Base-by-base conservation (phyloP, 1,140 invertebrate genomes). In the Protaetia brevitarsis region DNA sequence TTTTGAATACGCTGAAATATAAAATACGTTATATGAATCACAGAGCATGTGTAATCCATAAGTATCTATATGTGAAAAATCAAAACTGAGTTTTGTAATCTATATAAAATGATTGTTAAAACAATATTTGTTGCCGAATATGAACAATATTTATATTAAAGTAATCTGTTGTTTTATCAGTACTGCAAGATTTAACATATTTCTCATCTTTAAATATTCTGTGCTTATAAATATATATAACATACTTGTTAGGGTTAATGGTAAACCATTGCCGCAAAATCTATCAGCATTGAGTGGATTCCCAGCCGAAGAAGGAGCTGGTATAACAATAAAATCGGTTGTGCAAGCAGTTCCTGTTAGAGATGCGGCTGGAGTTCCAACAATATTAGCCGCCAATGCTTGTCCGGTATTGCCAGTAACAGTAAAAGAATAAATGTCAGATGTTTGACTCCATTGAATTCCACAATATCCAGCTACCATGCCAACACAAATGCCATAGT, bases 321-420 rank as follows among this genome's bases (percentile, higher is more conserved):
- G 88, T 73, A 93, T 86, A 2, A 92, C 83, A 2, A 93, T 85
- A 73, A 86, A 93, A 77, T 92, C 90, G 0, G 85, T 86, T 6
- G 77, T 85, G 72, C 90, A 92, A 8, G 79, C 75, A 7, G 73
- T 79, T 28, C 84, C 87, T 65, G 1, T 83, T 81, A 37, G 80
- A 76, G 10, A 83, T 82, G 29, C 83, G 83, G 77, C 77, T 73
- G 83, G 85, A 3, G 86, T 79, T 1, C 80, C 84, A 56, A 80
- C 82, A 34, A 86, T 84, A 76, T 6, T 59, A 13, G 63, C 31
- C 16, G 37, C 58, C 19, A 59, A 13, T 21, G 60, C 60, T 11
- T 3, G 13, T 21, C 60, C 63, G 2, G 73, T 74, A 45, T 89
- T 85, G 3, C 85, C 87, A 4, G 88, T 87, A 37, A 92, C 79